Percentiles rank a stretch among this genome's conserved stretches.
phyloP scores from a whole-genome alignment of 2,797 vertebrate species.

The Eleutherodactylus coqui region DNA sequence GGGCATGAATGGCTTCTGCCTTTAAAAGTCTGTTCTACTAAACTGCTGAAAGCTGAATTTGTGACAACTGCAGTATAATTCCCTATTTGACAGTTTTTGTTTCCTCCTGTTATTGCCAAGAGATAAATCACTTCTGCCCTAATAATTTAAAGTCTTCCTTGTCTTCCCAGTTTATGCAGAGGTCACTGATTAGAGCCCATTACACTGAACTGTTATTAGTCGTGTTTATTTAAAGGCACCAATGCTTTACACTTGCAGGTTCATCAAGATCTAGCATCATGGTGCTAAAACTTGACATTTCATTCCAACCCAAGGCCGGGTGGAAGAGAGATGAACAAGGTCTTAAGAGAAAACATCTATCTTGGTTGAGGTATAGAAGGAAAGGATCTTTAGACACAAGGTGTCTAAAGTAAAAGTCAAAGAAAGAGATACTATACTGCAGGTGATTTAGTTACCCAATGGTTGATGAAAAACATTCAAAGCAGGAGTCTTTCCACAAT shows the following conservation, averaged over 20 bases:
- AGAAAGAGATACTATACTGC: too few species aligned
- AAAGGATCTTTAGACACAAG: background rate
- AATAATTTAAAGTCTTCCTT: conserved; percentile 48
- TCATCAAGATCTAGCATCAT: background rate
- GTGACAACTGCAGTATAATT: conserved; percentile 23
- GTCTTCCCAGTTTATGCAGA: conserved; percentile 29
- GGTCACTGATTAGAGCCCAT: conserved; percentile 43
- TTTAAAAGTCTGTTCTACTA: background rate
- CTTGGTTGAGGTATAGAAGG: background rate
- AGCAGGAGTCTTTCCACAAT: background rate
- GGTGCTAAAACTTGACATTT: background rate
- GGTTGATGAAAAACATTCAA: background rate
- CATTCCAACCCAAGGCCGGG: background rate
- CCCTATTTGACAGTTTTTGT: conserved; percentile 40
- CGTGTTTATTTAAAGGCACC: conserved; percentile 16
- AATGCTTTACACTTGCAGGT: background rate
- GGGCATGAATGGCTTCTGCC: background rate
- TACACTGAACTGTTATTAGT: conserved; percentile 28
- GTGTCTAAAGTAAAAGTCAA: too few species aligned
- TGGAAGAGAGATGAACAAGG: background rate
- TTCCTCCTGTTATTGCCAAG: conserved; percentile 47
- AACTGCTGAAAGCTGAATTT: conserved; percentile 20
- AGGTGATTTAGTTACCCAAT: background rate
- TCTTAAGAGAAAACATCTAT: background rate
- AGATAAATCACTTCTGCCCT: conserved; percentile 52